Evolutionary conservation across 2,113 vertebrate genomes (phyloP), one percentile per base, ranked within the genome.

Genomic region (Collichthys lucidus): DNA sequence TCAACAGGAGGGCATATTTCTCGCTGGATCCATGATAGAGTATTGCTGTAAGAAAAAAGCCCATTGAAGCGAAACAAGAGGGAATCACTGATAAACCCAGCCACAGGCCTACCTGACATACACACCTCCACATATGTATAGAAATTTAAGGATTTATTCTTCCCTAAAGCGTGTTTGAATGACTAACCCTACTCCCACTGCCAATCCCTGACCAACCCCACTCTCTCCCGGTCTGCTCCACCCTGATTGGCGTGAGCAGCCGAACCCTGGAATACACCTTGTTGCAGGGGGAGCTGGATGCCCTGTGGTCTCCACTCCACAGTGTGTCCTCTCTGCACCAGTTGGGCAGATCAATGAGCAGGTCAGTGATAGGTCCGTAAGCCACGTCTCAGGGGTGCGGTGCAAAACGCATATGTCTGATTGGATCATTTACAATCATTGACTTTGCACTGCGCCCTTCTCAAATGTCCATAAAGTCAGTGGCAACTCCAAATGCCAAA

Each of bases 271-370:
- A 95, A 82, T 95, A 90, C 85, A 79, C 92, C 83, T 89, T 93
- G 86, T 92, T 95, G 78, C 95, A 96, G 84, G 94, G 93, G 87
- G 94, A 95, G 87, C 92, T 95, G 89, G 95, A 95, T 75, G 93
- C 93, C 74, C 90, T 96, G 92, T 95, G 95, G 95, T 95, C 95
- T 82, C 95, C 95, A 11, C 89, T 95, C 90, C 95, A 94, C 92
- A 95, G 94, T 82, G 90, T 94, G 87, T 88, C 92, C 87, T 93
- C 94, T 76, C 94, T 95, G 84, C 93, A 95, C 80, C 95, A 95
- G 89, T 92, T 95, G 91, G 92, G 94, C 94, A 95, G 95, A 94
- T 96, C 94, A 92, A 94, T 95, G 93, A 93, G 95, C 95, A 95
- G 95, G 95, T 96, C 90, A 95, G 95, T 95, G 88, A 66, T 82